These are phyloP conservation scores for Lemur catta DNA, from an alignment of 2,797 vertebrate species.

Conservation along the genomic window DNA sequence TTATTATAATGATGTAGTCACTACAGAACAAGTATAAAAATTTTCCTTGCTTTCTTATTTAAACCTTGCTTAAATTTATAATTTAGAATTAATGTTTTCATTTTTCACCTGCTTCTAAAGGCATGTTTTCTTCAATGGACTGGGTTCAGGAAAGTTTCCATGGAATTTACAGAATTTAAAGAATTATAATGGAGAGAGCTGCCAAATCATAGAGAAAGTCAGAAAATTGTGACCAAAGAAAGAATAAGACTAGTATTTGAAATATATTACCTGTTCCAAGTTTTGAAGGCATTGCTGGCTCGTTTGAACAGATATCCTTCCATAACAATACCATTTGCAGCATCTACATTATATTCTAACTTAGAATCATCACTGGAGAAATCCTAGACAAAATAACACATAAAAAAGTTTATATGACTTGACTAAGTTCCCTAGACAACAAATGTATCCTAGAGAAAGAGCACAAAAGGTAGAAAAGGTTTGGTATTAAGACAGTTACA, in stretches of 20 bases:
- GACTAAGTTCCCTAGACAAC: slow-evolving; percentile 3
- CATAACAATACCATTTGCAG: slow-evolving; percentile 96
- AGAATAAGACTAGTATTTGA: background rate
- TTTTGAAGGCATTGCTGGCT: slow-evolving; percentile 99
- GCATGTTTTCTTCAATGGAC: background rate
- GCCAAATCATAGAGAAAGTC: slow-evolving; percentile 7
- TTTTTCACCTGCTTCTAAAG: slow-evolving; percentile 17
- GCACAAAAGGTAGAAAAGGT: background rate
- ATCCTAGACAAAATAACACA: slow-evolving; percentile 86
- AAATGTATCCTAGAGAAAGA: slow-evolving; percentile 1
- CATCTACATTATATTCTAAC: slow-evolving; percentile 96
- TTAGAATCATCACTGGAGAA: slow-evolving; percentile 97
- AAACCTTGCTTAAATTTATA: slow-evolving; percentile 38
- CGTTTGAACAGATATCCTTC: slow-evolving; percentile 98
- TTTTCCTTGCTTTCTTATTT: background rate
- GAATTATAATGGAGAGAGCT: background rate
- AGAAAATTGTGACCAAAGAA: background rate
- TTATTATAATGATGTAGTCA: background rate
- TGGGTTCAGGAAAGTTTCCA: background rate
- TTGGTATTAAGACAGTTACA: background rate
- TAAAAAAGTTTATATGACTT: slow-evolving; percentile 52
- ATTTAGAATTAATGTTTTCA: background rate
- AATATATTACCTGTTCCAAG: slow-evolving; percentile 95
- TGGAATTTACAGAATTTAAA: background rate
- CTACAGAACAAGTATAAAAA: slow-evolving; percentile 24